Evolutionary conservation across 2,888 invertebrate species (phyloP), one percentile per base, ranked within the genome.

Genomic region (Calameuta filiformis): DNA sequence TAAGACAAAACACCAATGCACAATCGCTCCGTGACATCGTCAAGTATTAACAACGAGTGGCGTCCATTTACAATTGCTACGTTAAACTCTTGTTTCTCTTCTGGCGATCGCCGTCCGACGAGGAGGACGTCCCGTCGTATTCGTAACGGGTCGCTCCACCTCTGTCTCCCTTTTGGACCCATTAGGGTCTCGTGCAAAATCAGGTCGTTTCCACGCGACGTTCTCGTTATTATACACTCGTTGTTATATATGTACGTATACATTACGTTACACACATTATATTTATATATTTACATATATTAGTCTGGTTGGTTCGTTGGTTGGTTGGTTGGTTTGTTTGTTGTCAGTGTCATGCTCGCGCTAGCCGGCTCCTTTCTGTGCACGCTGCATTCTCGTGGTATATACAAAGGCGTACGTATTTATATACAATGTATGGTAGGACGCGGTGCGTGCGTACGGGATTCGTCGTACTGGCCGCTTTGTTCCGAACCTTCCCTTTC

Each of bases 1-100:
- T 91, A 89, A 89, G 89, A 83, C 11, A 40, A 15, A 40, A 40
- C 40, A 40, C 15, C 15, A 4, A 40, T 15, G 15, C 40, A 15
- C 4, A 3, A 1, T n/a, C 40, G 6, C 40, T 40, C 40, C 2
- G 40, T 40, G 40, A 40, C 40, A 40, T 40, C 40, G 15, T 40
- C 15, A 1, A 1, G 40, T 40, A 40, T 40, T 40, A 40, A 40
- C 40, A 40, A 40, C 40, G 40, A 40, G 40, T 40, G 40, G 40
- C 40, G 40, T 40, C 40, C 40, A 40, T 40, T 37, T 40, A 6
- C 15, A 15, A 6, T 40, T 40, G 40, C 40, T 15, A 40, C 40
- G 40, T 40, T 15, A 40, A 40, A 40, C 40, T 40, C 37, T 37
- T 35, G 2, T 35, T 35, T 4, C 4, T 40, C 6, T 15, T 40